These are phyloP conservation scores for Eueides isabella DNA, from an alignment of 1,140 invertebrate species.

Conservation along the genomic window DNA sequence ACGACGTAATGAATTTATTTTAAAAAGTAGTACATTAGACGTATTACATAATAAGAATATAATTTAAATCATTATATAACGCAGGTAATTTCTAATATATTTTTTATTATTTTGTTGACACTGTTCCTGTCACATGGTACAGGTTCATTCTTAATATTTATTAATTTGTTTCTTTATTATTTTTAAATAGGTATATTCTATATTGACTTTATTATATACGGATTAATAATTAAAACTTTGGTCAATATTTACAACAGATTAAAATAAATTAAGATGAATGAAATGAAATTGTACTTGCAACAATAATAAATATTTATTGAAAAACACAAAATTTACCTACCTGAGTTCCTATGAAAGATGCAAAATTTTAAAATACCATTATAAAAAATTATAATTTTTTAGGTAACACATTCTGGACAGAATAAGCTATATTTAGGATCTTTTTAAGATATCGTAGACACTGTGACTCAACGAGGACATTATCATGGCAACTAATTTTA, in stretches of 20 bases:
- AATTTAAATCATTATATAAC: constrained; percentile 8
- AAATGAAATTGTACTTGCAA: background rate
- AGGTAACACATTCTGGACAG: too few relatives aligned
- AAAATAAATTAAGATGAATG: background rate
- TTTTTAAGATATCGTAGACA: background rate
- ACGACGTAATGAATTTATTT: background rate
- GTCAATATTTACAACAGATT: background rate
- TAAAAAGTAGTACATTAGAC: background rate
- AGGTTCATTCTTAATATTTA: too few relatives aligned
- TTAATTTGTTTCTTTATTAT: too few relatives aligned
- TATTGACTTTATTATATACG: background rate
- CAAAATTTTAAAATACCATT: too few relatives aligned
- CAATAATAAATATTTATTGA: background rate
- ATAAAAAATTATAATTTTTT: too few relatives aligned
- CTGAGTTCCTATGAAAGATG: background rate
- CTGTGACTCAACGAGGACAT: background rate
- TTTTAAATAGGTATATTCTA: too few relatives aligned
- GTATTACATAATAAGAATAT: background rate
- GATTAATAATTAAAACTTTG: background rate
- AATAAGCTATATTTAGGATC: background rate
- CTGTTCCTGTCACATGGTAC: background rate
- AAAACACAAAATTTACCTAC: background rate
- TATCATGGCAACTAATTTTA: constrained; percentile 23
- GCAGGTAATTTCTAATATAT: background rate
- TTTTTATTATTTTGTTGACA: background rate